Percentiles rank a stretch among this genome's conserved stretches.
Conservation (phyloP, 1,140 invertebrate species). For the Ericerus pela region DNA sequence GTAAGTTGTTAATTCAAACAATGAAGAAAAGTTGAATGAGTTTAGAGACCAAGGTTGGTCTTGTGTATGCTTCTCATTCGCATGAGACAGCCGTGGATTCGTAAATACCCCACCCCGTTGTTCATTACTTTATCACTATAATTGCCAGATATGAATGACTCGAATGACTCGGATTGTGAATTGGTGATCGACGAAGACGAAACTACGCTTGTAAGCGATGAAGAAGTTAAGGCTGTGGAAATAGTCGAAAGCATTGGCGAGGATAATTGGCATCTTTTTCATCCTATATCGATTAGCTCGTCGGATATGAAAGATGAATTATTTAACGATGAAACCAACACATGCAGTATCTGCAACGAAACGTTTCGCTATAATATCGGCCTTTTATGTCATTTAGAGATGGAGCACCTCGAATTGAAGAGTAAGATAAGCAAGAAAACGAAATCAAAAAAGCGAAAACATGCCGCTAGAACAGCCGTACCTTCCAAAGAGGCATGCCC, state of each 20-base stretch:
- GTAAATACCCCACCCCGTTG: too few species aligned
- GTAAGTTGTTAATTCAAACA: too few species aligned
- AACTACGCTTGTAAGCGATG: neutral
- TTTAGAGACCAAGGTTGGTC: too few species aligned
- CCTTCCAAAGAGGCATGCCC: neutral
- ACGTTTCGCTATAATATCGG: neutral
- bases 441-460: neutral
- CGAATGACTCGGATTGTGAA: neutral
- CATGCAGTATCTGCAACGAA: neutral
- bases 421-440: neutral
- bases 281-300: neutral
- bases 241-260: neutral
- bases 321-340: neutral
- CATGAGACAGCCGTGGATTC: too few species aligned
- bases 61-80: too few species aligned
- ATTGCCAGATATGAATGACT: neutral
- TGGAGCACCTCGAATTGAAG: neutral
- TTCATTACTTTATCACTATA: too few species aligned
- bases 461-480: neutral
- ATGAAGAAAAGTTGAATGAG: too few species aligned
- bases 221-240: neutral
- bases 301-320: constrained; percentile 4
- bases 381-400: neutral
- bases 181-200: neutral
- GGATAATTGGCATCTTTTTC: neutral